Conservation (phyloP, 2,888 invertebrate genomes). For the Spisula subtruncata region DNA sequence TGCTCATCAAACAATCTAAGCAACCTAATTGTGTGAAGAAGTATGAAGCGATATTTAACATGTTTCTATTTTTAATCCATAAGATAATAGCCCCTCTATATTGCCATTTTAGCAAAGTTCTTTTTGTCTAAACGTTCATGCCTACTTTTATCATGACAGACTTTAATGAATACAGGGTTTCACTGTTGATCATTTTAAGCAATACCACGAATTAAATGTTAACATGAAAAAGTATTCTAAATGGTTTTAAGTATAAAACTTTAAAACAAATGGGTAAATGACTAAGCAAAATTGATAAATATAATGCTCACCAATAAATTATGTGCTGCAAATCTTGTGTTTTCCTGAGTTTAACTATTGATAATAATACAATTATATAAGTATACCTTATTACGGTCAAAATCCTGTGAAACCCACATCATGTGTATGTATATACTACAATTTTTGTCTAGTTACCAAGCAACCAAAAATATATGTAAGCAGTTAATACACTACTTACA, state of each 20-base stretch:
- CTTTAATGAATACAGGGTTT: not conserved
- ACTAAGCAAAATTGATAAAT: conserved; percentile 23
- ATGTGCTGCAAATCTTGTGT: not conserved
- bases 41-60: no score
- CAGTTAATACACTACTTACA: not conserved
- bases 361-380: not conserved
- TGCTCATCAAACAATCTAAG: no score
- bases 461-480: not conserved
- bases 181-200: not conserved
- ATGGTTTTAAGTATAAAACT: not conserved
- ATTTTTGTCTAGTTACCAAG: not conserved
- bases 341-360: conserved; percentile 28
- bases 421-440: not conserved
- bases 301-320: conserved; percentile 1
- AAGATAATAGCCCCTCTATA: no score
- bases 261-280: not conserved
- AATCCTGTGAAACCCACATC: no score
- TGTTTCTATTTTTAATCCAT: no score
- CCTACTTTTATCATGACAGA: no score
- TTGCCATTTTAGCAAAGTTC: no score
- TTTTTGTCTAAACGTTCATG: no score
- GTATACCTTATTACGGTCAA: not conserved
- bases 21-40: not conserved
- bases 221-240: not conserved
- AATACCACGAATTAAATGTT: not conserved